Evolutionary conservation across 2,797 vertebrate species (phyloP).

Genomic region (Propithecus perrieri): DNA sequence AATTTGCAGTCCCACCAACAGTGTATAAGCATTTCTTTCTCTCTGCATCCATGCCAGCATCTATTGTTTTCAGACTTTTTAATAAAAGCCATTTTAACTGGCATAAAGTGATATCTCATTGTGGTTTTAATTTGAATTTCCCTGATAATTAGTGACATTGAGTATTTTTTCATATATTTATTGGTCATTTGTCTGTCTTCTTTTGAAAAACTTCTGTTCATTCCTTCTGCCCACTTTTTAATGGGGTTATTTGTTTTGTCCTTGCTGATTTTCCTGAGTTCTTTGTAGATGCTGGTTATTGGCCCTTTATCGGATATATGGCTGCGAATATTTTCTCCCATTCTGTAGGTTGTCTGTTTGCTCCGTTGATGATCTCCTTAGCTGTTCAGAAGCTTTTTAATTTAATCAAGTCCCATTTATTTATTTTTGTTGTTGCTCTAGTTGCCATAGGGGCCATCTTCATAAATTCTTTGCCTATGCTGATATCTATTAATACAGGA

Average conservation of each 20-base stretch:
- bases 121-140: neutral
- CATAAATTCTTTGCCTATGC: neutral
- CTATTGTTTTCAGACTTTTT: neutral
- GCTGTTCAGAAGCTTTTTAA: neutral
- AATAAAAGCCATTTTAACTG: neutral
- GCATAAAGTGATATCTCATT: neutral
- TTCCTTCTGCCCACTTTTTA: neutral
- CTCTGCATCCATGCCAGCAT: neutral
- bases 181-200: neutral
- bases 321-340: neutral
- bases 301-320: neutral
- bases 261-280: neutral
- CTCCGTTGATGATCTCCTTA: neutral
- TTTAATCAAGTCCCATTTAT: neutral
- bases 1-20: neutral
- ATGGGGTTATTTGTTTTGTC: neutral
- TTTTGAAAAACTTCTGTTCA: neutral
- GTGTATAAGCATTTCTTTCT: neutral
- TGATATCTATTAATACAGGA: neutral
- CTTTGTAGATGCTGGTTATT: neutral
- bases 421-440: neutral
- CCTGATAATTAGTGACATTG: neutral
- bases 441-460: neutral
- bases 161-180: neutral
- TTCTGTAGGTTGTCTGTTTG: neutral